Base-by-base conservation (phyloP, 2,797 vertebrate species). In the Percopsis omiscomaycus region DNA sequence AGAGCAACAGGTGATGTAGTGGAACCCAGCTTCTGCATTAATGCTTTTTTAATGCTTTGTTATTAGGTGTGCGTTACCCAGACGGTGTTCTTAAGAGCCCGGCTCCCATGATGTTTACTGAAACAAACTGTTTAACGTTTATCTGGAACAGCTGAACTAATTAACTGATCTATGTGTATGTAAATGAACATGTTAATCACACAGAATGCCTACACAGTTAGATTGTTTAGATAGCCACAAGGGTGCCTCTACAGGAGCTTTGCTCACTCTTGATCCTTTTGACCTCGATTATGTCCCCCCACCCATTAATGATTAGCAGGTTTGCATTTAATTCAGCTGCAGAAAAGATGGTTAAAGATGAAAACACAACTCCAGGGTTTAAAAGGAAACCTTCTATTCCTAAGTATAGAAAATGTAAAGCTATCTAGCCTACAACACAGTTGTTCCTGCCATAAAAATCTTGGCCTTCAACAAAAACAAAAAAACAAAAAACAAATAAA, bases 281-380 rank as follows among this genome's bases (percentile, higher is more conserved):
- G 71, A 81, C 87, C 87, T 80, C 84, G 82, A 88, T 79, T 81
- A 75, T 64, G 68, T 84, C 84, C 85, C 75, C 82, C 78, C 79
- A 54, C 47, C 55, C 0, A 89, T 92, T 90, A 91, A 90, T 90
- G 27, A 89, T 89, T 89, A 86, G 12, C 72, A 44, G 46, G 58
- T 69, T 80, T 78, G 64, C 71, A 68, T 68, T 69, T 54, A 4
- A 55, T n/a, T 27, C 14, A 27, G 71, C 79, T 64, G 53, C 66
- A 67, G 4, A 55, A 55, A 61, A 28, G 12, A 11, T 0, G n/a
- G 28, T 30, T 52, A 29, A 64, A 60, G 16, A 64, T 53, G 22
- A 55, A 30, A 56, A 66, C 50, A 59, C 47, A 47, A 68, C 22
- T 47, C 27, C 10, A 9, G 22, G 22, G 22, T 22, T 22, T 22